Evolutionary conservation across 2,113 vertebrate genomes (phyloP), one percentile per base, ranked within the genome.

Genomic region (Cygnus atratus): DNA sequence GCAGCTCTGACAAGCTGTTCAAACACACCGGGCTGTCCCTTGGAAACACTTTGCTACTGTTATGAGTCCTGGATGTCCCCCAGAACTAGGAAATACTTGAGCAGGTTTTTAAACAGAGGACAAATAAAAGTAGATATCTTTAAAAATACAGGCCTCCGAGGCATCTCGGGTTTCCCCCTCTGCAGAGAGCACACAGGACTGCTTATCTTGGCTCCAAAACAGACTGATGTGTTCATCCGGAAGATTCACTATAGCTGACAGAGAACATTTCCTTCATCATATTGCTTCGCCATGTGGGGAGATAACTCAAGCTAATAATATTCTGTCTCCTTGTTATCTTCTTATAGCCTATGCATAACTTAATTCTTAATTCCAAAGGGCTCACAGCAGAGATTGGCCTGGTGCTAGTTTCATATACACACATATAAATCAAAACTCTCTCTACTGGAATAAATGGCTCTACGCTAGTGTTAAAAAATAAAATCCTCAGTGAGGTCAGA

Each of bases 221-320:
- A 91, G 88, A 92, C 76, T 91, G 94, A 97, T 96, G 94, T 87
- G 59, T 39, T 96, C 95, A 92, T 88, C 94, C 29, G 21, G 88
- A 96, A 96, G 94, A 95, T 90, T 93, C 94, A 80, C 93, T 90
- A 21, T 20, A 93, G 93, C 93, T 95, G 88, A 97, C 88, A 95
- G 87, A 96, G 90, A 93, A 93, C 67, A 90, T 93, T 97, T 86
- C 83, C 94, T 93, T 94, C 93, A 84, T 93, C 77, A 1, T 92
- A 97, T 96, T 92, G 94, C 89, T 97, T 95, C 81, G 25, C 93
- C 91, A 76, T 62, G 71, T 2, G 0, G 84, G 62, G n/a, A 97
- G 87, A 94, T 92, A 96, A 96, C 80, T 94, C 94, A 95, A 54
- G 63, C 87, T 94, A 93, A 96, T 88, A 95, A 96, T 89, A 92